Percentiles rank a stretch among this genome's conserved stretches.
Evolutionary conservation across 1,140 invertebrate genomes (phyloP).

Genomic region (Coenobita brevimanus): DNA sequence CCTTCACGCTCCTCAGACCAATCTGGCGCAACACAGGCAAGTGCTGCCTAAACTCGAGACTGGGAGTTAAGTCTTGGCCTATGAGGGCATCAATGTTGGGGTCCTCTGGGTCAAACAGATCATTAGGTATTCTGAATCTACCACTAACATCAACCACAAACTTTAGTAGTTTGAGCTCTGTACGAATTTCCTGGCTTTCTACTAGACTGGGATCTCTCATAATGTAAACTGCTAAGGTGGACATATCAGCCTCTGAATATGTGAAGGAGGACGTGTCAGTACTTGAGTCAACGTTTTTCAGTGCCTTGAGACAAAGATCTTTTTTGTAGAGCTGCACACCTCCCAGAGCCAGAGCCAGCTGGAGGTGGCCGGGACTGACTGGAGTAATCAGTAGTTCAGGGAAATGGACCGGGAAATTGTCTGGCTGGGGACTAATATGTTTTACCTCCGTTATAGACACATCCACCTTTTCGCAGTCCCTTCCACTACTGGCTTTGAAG

Average conservation of each 20-base stretch:
- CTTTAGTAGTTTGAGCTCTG: neutral
- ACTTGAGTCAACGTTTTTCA: neutral
- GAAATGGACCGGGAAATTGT: constrained; percentile 17
- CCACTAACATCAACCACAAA: constrained; percentile 14
- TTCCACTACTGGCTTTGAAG: neutral
- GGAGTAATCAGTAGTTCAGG: constrained; percentile 24
- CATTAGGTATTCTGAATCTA: neutral
- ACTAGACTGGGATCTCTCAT: neutral
- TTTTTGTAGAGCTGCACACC: neutral
- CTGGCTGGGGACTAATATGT: constrained; percentile 1
- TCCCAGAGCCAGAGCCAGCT: constrained; percentile 19
- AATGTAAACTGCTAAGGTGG: neutral
- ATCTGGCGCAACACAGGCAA: constrained; percentile 11
- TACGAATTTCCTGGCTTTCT: neutral
- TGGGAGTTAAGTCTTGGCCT: constrained; percentile 9
- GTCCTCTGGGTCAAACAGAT: constrained; percentile 41
- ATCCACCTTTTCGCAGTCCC: neutral
- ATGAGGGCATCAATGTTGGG: constrained; percentile 2
- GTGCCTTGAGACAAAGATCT: neutral
- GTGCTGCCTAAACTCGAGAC: neutral
- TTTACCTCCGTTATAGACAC: neutral
- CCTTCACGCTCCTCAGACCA: constrained; percentile 19
- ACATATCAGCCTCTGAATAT: neutral
- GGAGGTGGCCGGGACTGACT: too few species aligned
- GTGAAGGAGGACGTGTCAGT: neutral